Percentiles rank a stretch among this genome's conserved stretches.
Evolutionary conservation across 2,113 vertebrate genomes (phyloP).

Genomic region (Chitala chitala): DNA sequence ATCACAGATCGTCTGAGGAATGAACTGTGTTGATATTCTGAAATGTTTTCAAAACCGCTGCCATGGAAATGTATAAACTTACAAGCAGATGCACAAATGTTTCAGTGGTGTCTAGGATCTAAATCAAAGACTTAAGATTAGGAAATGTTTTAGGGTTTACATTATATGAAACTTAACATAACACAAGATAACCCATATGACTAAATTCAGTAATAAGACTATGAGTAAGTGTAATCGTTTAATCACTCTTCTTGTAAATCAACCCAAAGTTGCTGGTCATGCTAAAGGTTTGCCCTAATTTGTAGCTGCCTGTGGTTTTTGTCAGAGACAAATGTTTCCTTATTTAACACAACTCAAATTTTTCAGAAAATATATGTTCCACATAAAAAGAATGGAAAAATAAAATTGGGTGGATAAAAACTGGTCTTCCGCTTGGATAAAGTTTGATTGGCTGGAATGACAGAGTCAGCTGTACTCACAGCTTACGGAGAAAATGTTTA

Average conservation of each 20-base stretch:
- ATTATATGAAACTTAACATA: neutral
- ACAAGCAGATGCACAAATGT: too few relatives aligned
- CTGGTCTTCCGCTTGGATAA: neutral
- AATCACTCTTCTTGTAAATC: neutral
- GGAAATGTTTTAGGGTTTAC: neutral
- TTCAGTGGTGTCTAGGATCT: too few relatives aligned
- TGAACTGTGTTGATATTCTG: too few relatives aligned
- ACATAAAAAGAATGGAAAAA: neutral
- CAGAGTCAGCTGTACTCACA: slow-evolving; percentile 13
- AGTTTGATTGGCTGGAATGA: slow-evolving; percentile 21
- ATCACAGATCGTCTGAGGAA: too few relatives aligned
- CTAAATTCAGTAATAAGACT: neutral
- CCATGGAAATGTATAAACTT: too few relatives aligned
- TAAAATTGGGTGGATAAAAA: too few relatives aligned
- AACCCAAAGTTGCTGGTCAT: neutral
- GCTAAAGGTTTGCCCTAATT: neutral
- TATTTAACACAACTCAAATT: neutral
- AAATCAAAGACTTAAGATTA: too few relatives aligned
- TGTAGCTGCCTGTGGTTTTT: neutral
- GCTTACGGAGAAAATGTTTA: slow-evolving; percentile 22
- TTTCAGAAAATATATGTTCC: neutral
- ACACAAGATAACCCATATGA: neutral
- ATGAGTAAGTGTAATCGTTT: neutral
- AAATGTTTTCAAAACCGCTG: too few relatives aligned
- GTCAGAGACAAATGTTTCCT: neutral